Evolutionary conservation across 2,888 invertebrate species (phyloP), one percentile per base, ranked within the genome.

Genomic region (Eledone cirrhosa): DNA sequence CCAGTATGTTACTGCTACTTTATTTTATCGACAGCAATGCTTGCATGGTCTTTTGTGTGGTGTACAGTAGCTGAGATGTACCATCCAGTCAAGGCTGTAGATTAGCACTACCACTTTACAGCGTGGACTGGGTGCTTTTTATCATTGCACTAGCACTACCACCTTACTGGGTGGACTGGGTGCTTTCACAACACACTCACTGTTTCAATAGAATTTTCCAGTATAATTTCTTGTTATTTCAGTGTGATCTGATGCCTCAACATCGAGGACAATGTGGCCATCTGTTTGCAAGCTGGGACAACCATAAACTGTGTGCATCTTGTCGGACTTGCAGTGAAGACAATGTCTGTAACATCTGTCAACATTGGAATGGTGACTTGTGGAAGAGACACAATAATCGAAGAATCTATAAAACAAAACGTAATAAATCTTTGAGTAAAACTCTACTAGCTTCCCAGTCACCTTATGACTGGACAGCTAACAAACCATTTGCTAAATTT

Each of bases 231-330:
- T n/a, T n/a, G n/a, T n/a, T n/a, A n/a, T n/a, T n/a, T n/a, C n/a
- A n/a, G n/a, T n/a, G 48, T 75, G 47, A 75, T 27, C 48, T 75
- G 75, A 75, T 75, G 75, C 75, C 75, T 75, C 75, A 75, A 41
- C 75, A 75, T 48, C 75, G 75, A 22, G 75, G 75, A 41, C 75
- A 75, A 48, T 75, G 75, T 27, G 75, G 75, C 47, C 75, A 75
- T 47, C 75, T 75, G 29, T 75, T 75, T 75, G 75, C 75, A 47
- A 75, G 75, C 24, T 75, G 75, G 75, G 75, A 75, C 48, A 48
- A 75, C 41, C 75, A 75, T 24, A 75, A 48, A 41, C 24, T 75
- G 24, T 75, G 75, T 48, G 75, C 75, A 47, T 75, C 75, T 41
- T 75, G 75, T 41, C 41, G 75, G 24, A 75, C 75, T 41, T 75